Conservation (phyloP, 1,140 invertebrate species). For the Caenorhabditis brenneri region DNA sequence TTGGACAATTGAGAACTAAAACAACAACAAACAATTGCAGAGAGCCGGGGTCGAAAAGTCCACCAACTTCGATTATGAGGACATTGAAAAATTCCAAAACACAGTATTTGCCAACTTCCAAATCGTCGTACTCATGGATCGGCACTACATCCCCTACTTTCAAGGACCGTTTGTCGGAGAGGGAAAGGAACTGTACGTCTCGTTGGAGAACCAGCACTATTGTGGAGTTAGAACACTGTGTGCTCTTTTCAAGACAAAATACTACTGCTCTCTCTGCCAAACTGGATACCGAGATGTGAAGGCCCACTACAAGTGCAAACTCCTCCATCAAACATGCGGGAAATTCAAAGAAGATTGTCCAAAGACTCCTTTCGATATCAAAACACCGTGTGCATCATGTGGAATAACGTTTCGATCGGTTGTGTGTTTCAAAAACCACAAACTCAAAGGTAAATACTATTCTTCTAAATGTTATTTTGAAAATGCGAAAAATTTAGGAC, state of each 20-base stretch:
- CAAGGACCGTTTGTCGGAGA: neutral
- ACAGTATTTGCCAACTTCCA: neutral
- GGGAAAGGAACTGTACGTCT: neutral
- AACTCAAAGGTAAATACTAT: neutral
- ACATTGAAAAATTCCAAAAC: too few species aligned
- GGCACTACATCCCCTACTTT: neutral
- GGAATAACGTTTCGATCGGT: neutral
- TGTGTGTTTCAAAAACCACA: neutral
- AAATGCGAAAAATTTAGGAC: too few species aligned
- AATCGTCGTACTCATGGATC: neutral
- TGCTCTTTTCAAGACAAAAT: neutral
- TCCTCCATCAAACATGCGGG: neutral
- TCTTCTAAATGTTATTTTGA: neutral
- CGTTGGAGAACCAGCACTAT: neutral
- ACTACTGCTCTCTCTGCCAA: neutral
- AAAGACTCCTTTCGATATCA: neutral
- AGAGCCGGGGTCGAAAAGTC: too few species aligned
- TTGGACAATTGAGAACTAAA: too few species aligned
- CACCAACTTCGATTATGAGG: too few species aligned
- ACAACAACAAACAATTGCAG: too few species aligned
- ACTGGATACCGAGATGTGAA: neutral
- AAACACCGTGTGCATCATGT: neutral
- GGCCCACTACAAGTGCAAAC: neutral
- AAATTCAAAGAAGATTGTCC: neutral
- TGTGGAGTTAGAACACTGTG: neutral